Evolutionary conservation across 1,140 invertebrate species (phyloP).

Genomic region (Panagrolaimus sp.): DNA sequence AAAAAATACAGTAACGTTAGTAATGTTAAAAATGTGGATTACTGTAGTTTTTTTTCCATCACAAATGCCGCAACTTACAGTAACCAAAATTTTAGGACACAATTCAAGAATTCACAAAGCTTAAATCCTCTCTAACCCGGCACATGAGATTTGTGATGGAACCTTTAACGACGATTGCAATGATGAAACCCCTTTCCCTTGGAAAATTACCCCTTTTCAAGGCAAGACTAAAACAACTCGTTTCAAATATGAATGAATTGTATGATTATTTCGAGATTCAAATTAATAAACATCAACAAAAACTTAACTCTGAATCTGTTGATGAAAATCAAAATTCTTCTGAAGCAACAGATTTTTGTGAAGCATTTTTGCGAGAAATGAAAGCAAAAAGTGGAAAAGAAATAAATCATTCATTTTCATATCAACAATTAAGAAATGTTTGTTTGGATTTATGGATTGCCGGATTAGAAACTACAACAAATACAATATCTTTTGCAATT

Average conservation of each 20-base stretch:
- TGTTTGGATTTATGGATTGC: slow-evolving; percentile 5
- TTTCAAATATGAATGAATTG: background rate
- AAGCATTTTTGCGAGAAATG: slow-evolving; percentile 3
- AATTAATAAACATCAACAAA: background rate
- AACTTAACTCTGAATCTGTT: background rate
- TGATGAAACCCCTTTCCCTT: background rate
- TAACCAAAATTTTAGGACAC: slow-evolving; percentile 4
- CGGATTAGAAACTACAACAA: background rate
- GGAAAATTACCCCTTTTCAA: background rate
- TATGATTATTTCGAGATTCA: background rate
- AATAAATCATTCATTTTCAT: background rate
- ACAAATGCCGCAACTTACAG: too few species aligned
- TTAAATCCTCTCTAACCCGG: background rate
- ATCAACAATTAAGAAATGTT: background rate
- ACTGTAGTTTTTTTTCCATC: background rate
- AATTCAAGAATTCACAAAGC: background rate
- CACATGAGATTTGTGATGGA: slow-evolving; percentile 4
- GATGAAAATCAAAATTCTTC: background rate
- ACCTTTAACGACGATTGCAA: slow-evolving; percentile 2
- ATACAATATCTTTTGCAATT: background rate
- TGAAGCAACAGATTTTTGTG: slow-evolving; percentile 9
- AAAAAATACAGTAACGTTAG: too few species aligned
- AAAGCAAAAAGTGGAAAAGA: background rate
- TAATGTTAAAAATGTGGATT: too few species aligned
- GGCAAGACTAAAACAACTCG: background rate